These are phyloP conservation scores for Mionectes olivaceus DNA, from an alignment of 2,797 vertebrate genomes.

Conservation along the genomic window DNA sequence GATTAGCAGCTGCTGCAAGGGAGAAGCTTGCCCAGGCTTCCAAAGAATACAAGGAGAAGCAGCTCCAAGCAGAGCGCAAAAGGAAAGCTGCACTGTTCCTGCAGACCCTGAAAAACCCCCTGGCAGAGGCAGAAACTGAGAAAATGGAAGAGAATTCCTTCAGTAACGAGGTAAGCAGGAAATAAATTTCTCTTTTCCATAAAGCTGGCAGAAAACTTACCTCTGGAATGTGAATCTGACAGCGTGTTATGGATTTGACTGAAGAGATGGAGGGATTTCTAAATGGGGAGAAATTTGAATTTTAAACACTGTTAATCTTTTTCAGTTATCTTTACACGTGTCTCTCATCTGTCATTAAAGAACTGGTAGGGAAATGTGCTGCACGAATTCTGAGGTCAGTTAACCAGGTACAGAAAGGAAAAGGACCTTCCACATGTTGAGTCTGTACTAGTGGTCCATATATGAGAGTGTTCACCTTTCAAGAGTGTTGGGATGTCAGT, in stretches of 20 bases:
- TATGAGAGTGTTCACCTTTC: not conserved
- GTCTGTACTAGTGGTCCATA: not conserved
- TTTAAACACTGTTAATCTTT: not conserved
- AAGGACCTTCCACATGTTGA: not conserved
- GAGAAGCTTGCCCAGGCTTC: conserved; percentile 98
- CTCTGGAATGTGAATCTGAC: not conserved
- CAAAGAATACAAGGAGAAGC: conserved; percentile 98
- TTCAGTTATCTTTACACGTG: not conserved
- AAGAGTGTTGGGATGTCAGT: not conserved
- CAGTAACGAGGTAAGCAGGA: conserved; percentile 80
- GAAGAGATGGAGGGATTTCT: not conserved
- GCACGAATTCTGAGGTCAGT: not conserved
- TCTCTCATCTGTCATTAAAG: not conserved
- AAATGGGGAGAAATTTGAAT: not conserved
- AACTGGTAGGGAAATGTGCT: not conserved
- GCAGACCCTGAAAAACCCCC: conserved; percentile 89
- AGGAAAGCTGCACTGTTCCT: conserved; percentile 95
- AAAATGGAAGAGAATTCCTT: conserved; percentile 81
- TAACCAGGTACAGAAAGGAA: not conserved
- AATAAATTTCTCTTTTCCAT: not conserved
- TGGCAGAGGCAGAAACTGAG: conserved; percentile 85
- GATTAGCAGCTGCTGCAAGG: conserved; percentile 93
- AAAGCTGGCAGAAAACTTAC: not conserved
- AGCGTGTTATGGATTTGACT: not conserved
- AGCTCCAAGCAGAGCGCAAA: conserved; percentile 96